These are phyloP conservation scores for Drosophila helvetica DNA, from an alignment of 2,888 invertebrate species.

Conservation along the genomic window DNA sequence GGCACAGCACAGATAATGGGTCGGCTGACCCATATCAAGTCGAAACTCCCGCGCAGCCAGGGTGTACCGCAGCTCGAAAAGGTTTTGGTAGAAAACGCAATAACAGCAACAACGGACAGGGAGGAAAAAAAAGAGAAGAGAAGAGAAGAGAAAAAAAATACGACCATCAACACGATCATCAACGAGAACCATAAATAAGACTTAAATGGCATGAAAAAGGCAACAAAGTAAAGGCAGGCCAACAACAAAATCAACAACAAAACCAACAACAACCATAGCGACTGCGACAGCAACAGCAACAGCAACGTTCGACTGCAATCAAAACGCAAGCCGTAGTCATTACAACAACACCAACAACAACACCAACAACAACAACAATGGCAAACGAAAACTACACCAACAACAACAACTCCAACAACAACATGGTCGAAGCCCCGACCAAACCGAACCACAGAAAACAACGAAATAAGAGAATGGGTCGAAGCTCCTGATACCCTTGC, in stretches of 20 bases:
- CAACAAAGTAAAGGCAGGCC: constrained; percentile 34
- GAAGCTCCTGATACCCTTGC: background rate
- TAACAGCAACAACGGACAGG: constrained; percentile 26
- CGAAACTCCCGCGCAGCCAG: constrained; percentile 39
- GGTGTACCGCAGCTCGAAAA: constrained; percentile 46
- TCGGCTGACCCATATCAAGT: constrained; percentile 40
- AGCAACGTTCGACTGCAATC: constrained; percentile 63
- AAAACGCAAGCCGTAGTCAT: constrained; percentile 74
- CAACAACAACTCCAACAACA: constrained; percentile 23
- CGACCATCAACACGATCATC: constrained; percentile 81
- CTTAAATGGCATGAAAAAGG: constrained; percentile 79
- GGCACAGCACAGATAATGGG: constrained; percentile 27
- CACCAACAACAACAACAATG: constrained; percentile 38
- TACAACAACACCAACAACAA: constrained; percentile 58
- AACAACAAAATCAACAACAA: constrained; percentile 37
- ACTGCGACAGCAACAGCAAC: constrained; percentile 14
- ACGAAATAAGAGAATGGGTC: constrained; percentile 38
- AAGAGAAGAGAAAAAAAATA: constrained; percentile 48
- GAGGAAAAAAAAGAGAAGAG: constrained; percentile 26
- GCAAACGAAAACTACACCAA: constrained; percentile 22
- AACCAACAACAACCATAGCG: constrained; percentile 31
- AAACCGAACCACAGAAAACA: constrained; percentile 61
- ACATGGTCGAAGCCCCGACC: constrained; percentile 53
- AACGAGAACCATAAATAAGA: constrained; percentile 80
- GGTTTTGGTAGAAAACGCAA: constrained; percentile 37